Conservation (phyloP, 2,113 vertebrate genomes). For the Oceanodroma tethys region DNA sequence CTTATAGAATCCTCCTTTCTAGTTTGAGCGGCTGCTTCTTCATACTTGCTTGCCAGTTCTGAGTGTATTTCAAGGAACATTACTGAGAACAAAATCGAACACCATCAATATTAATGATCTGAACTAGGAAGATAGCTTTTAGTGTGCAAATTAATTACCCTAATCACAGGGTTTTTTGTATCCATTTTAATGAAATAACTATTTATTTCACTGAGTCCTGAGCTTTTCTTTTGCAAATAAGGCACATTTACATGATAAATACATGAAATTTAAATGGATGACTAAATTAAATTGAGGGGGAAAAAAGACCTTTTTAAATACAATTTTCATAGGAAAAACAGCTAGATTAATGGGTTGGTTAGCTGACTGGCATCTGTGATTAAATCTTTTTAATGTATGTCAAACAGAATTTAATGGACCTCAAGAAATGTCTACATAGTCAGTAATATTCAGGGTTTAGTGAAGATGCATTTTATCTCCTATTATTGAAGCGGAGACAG, state of each 20-base stretch:
- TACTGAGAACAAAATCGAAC: slow-evolving; percentile 79
- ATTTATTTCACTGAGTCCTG: slow-evolving; percentile 81
- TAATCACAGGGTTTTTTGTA: slow-evolving; percentile 83
- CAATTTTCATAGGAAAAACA: slow-evolving; percentile 80
- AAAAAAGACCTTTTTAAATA: slow-evolving; percentile 74
- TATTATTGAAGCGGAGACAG: slow-evolving; percentile 29
- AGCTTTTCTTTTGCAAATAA: slow-evolving; percentile 85
- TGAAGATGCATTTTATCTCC: slow-evolving; percentile 54
- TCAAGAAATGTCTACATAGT: slow-evolving; percentile 73
- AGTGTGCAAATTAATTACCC: slow-evolving; percentile 84
- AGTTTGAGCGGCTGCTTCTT: slow-evolving; percentile 41
- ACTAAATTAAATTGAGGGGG: slow-evolving; percentile 78
- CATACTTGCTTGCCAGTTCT: slow-evolving; percentile 59
- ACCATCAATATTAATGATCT: slow-evolving; percentile 85
- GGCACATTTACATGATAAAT: slow-evolving; percentile 83
- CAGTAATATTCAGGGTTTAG: slow-evolving; percentile 55
- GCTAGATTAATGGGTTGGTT: slow-evolving; percentile 81
- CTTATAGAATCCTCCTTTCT: slow-evolving; percentile 42
- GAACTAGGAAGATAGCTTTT: slow-evolving; percentile 81
- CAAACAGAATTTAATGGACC: slow-evolving; percentile 83
- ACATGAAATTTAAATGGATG: slow-evolving; percentile 80
- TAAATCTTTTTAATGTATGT: slow-evolving; percentile 80
- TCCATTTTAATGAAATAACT: slow-evolving; percentile 85
- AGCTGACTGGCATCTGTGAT: slow-evolving; percentile 81
- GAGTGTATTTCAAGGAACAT: slow-evolving; percentile 77